phyloP scores from a whole-genome alignment of 2,113 vertebrate genomes.

The Gymnobelideus leadbeateri region DNA sequence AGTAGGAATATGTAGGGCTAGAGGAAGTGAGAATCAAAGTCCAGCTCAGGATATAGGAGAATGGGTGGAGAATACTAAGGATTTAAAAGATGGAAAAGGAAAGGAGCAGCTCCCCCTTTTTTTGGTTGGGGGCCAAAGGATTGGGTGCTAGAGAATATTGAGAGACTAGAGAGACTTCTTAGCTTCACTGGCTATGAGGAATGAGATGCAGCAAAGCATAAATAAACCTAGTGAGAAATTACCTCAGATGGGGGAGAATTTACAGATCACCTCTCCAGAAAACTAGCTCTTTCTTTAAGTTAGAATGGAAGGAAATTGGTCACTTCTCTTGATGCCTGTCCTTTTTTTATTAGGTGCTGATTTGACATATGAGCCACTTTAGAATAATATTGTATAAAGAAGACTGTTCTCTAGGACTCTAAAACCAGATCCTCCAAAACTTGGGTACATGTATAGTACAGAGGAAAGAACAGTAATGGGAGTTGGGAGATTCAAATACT shows the following conservation, averaged over 20 bases:
- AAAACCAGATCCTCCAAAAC: slow-evolving; percentile 12
- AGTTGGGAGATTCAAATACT: not conserved
- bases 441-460: not conserved
- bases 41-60: not conserved
- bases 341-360: not conserved
- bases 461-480: not conserved
- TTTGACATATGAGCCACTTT: not conserved
- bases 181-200: not conserved
- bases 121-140: not conserved
- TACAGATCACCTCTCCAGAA: not conserved
- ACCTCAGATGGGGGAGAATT: not conserved
- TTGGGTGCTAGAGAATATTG: not conserved
- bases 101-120: not conserved
- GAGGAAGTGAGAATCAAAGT: not conserved
- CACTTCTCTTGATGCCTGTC: not conserved
- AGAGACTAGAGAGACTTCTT: too few relatives aligned
- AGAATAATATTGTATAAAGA: not conserved
- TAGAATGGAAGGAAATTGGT: not conserved
- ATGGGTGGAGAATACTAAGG: not conserved
- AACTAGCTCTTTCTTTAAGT: not conserved
- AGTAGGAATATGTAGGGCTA: not conserved
- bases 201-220: not conserved
- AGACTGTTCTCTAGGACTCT: not conserved
- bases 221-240: not conserved
- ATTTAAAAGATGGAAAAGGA: not conserved